A percentile compares a stretch with the other conserved stretches of the same genome.
phyloP scores from a whole-genome alignment of 2,797 vertebrate species.

The Pseudotriccus pelzelni region DNA sequence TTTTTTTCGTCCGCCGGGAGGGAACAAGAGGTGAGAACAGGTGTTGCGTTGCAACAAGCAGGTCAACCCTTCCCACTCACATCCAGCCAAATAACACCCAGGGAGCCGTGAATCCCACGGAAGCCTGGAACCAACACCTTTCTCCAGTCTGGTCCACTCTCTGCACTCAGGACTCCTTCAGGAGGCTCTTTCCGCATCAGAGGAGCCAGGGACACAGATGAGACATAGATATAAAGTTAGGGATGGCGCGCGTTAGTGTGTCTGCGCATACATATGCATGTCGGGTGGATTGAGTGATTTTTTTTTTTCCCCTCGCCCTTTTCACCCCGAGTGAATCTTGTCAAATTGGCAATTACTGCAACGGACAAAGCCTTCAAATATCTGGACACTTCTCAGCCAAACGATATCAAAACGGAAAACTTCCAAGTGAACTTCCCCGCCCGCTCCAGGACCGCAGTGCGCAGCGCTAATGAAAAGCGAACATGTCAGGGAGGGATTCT shows the following conservation, averaged over 20 bases:
- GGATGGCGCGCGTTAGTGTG: neutral
- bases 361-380: neutral
- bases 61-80: neutral
- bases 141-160: neutral
- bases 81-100: neutral
- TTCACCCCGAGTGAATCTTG: neutral
- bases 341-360: slow-evolving; percentile 17
- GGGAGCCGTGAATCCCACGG: neutral
- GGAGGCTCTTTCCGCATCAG: neutral
- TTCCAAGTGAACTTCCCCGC: slow-evolving; percentile 20
- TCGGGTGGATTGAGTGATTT: neutral
- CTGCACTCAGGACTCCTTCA: neutral
- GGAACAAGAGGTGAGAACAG: neutral
- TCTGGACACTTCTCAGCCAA: neutral
- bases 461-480: slow-evolving; percentile 46
- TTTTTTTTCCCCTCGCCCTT: neutral
- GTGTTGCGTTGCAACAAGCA: neutral
- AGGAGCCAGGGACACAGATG: neutral
- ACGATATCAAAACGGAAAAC: slow-evolving; percentile 22
- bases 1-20: neutral
- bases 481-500: slow-evolving; percentile 12
- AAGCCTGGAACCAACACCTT: neutral
- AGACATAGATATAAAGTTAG: neutral
- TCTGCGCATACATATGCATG: neutral
- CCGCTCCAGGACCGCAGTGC: neutral